Evolutionary conservation across 2,888 invertebrate species (phyloP).

Genomic region (Ectropis crepuscularia): DNA sequence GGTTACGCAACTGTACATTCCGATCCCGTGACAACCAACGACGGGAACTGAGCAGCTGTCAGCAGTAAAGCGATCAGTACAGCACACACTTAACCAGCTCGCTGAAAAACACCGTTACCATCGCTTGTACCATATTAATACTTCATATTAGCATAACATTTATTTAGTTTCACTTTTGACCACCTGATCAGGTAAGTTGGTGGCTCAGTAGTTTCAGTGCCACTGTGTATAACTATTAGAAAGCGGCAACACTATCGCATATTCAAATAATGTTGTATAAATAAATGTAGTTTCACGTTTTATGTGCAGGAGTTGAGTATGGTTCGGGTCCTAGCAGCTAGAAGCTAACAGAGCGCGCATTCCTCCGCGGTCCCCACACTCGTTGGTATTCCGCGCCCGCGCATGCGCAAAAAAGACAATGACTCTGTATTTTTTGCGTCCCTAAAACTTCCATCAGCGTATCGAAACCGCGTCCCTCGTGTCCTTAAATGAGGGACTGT

Average conservation of each 20-base stretch:
- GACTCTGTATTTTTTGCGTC: constrained; percentile 78
- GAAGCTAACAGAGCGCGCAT: constrained; percentile 43
- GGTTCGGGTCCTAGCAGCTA: constrained; percentile 7
- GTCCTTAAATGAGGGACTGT: constrained; percentile 63
- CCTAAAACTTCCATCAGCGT: constrained; percentile 77
- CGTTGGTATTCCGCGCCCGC: constrained; percentile 75
- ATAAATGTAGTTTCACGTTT: too few relatives aligned
- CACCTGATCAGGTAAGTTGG: too few relatives aligned
- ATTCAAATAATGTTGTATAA: too few relatives aligned
- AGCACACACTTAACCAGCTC: too few relatives aligned
- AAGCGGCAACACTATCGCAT: too few relatives aligned
- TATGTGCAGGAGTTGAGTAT: too few relatives aligned
- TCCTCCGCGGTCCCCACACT: constrained; percentile 54
- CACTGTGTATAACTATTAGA: too few relatives aligned
- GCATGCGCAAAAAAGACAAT: constrained; percentile 80
- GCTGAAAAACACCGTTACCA: too few relatives aligned
- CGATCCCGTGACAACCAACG: not conserved
- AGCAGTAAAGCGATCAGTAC: constrained; percentile 12
- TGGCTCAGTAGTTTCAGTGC: too few relatives aligned
- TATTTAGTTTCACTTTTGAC: too few relatives aligned
- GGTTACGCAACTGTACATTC: not conserved
- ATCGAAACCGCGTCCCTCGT: constrained; percentile 58
- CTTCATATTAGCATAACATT: too few relatives aligned
- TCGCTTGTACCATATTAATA: too few relatives aligned
- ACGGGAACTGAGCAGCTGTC: constrained; percentile 6